Percentiles rank a stretch among this genome's conserved stretches.
Conservation (phyloP, 1,140 invertebrate genomes). For the Zaprionus vittiger region DNA sequence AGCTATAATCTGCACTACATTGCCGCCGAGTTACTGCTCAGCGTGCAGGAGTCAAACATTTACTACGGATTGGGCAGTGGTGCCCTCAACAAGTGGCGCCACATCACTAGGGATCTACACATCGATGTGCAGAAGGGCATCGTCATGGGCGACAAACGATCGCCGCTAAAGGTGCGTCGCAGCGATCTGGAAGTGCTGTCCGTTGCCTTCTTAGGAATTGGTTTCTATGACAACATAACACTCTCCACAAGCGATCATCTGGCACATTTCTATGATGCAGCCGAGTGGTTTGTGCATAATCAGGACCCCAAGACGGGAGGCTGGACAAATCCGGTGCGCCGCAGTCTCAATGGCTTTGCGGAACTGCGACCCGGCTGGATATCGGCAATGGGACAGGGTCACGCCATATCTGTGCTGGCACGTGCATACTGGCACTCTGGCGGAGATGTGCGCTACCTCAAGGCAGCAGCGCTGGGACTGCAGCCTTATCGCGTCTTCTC, state of each 20-base stretch:
- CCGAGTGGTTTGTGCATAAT: constrained; percentile 95
- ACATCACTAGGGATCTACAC: constrained; percentile 93
- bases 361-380: constrained; percentile 95
- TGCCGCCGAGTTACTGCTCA: constrained; percentile 89
- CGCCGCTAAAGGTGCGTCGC: constrained; percentile 87
- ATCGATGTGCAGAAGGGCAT: constrained; percentile 96
- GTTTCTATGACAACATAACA: constrained; percentile 92
- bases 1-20: constrained; percentile 93
- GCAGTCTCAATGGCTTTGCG: constrained; percentile 91
- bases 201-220: constrained; percentile 87
- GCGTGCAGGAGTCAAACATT: constrained; percentile 91
- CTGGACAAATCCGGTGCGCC: constrained; percentile 94
- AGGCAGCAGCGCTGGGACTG: constrained; percentile 92
- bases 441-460: constrained; percentile 90
- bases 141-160: constrained; percentile 87
- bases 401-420: constrained; percentile 96
- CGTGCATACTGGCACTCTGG: constrained; percentile 94
- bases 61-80: constrained; percentile 93
- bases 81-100: constrained; percentile 89
- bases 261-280: constrained; percentile 95
- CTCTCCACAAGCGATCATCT: constrained; percentile 93
- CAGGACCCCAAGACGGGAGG: constrained; percentile 93
- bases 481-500: constrained; percentile 91
- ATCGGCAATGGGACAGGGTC: constrained; percentile 99
- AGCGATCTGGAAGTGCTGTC: constrained; percentile 89